phyloP scores from a whole-genome alignment of 2,888 invertebrate species.

The Drosophila mulleri region DNA sequence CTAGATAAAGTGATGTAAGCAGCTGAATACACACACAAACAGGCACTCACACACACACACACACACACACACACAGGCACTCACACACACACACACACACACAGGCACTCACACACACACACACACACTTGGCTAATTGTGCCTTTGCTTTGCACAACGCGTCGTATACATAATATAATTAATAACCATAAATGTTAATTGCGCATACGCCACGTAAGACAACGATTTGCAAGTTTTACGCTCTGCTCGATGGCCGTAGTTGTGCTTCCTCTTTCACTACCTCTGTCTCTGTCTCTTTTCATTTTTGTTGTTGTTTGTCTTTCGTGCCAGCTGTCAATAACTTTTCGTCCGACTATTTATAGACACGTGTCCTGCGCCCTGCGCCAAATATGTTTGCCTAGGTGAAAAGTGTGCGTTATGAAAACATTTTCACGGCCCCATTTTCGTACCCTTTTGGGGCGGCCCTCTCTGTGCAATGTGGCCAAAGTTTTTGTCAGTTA shows the following conservation, averaged over 20 bases:
- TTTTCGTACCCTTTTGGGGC: slow-evolving; percentile 35
- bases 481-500: slow-evolving; percentile 77
- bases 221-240: slow-evolving; percentile 49
- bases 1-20: slow-evolving; percentile 21
- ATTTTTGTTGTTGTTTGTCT: not conserved
- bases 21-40: slow-evolving; percentile 1
- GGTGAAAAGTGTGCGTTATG: slow-evolving; percentile 70
- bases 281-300: not conserved
- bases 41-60: not conserved
- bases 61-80: too few species aligned
- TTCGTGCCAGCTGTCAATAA: slow-evolving; percentile 51
- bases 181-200: slow-evolving; percentile 80
- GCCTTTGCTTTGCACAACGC: slow-evolving; percentile 31
- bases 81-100: too few species aligned
- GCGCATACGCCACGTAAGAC: slow-evolving; percentile 75
- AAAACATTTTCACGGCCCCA: slow-evolving; percentile 61
- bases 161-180: slow-evolving; percentile 74
- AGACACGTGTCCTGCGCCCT: slow-evolving; percentile 47
- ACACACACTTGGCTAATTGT: not conserved
- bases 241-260: slow-evolving; percentile 22
- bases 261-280: not conserved
- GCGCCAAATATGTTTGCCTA: slow-evolving; percentile 37
- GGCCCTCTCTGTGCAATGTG: slow-evolving; percentile 32
- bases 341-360: slow-evolving; percentile 35
- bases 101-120: not conserved